These are phyloP conservation scores for Calliopsis andreniformis DNA, from an alignment of 1,140 invertebrate species.

Conservation along the genomic window DNA sequence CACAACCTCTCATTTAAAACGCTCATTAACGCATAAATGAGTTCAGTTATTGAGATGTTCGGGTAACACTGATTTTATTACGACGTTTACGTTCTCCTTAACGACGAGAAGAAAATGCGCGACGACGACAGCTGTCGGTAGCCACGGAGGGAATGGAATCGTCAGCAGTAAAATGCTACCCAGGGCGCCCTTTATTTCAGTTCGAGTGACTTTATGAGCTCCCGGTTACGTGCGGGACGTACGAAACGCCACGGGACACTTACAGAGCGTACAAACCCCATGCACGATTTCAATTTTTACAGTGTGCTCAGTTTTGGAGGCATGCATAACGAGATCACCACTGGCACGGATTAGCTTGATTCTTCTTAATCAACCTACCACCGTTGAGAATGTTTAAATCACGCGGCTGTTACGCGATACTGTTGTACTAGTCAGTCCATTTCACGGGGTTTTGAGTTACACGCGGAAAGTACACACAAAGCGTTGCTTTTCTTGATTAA, in stretches of 20 bases:
- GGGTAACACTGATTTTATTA: neutral
- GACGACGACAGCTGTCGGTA: neutral
- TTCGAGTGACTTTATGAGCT: slow-evolving; percentile 17
- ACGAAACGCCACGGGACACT: neutral
- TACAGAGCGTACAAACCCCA: slow-evolving; percentile 10
- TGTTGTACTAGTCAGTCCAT: neutral
- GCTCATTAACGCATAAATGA: too few relatives aligned
- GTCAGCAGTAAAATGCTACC: slow-evolving; percentile 22
- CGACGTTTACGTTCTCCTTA: neutral
- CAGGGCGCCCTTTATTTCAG: slow-evolving; percentile 15
- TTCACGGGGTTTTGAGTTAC: slow-evolving; percentile 42
- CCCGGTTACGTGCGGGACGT: slow-evolving; percentile 49
- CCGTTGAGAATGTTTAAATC: slow-evolving; percentile 6
- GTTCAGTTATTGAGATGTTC: too few relatives aligned
- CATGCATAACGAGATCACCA: neutral
- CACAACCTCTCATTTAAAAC: too few relatives aligned
- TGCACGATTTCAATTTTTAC: slow-evolving; percentile 27
- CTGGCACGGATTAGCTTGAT: slow-evolving; percentile 14
- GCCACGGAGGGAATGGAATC: slow-evolving; percentile 3
- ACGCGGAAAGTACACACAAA: slow-evolving; percentile 39
- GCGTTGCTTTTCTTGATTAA: neutral
- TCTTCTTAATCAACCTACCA: neutral
- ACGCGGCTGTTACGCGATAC: neutral
- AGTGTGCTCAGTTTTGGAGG: neutral
- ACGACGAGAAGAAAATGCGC: neutral